Conservation (phyloP, 1,140 invertebrate genomes). For the Neomicropteryx cornuta region DNA sequence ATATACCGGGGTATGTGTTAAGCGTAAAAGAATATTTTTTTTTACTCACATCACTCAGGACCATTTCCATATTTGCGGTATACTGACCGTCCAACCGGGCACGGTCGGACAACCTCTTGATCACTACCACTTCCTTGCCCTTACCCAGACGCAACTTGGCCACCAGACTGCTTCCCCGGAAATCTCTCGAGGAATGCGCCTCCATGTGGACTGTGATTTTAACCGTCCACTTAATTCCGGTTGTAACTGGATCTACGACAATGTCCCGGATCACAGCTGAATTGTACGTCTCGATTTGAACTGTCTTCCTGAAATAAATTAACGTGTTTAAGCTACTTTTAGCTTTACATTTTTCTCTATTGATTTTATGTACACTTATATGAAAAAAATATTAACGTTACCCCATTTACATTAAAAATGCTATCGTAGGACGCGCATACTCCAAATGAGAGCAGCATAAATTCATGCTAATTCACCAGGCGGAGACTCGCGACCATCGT, state of each 20-base stretch:
- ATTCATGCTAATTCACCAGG: too few species aligned
- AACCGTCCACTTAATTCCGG: slow-evolving; percentile 30
- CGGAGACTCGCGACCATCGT: too few species aligned
- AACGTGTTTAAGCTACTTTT: too few species aligned
- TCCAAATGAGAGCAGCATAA: too few species aligned
- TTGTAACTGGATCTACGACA: slow-evolving; percentile 27
- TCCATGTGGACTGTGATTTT: slow-evolving; percentile 41
- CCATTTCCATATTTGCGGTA: slow-evolving; percentile 23
- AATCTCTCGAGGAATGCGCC: slow-evolving; percentile 20
- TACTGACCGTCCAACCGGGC: slow-evolving; percentile 19
- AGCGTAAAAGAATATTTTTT: too few species aligned
- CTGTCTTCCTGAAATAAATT: slow-evolving; percentile 40
- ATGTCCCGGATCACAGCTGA: slow-evolving; percentile 42
- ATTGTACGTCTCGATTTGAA: slow-evolving; percentile 42
- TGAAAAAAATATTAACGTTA: too few species aligned
- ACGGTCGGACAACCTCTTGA: slow-evolving; percentile 14
- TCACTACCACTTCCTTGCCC: slow-evolving; percentile 17
- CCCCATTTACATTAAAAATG: too few species aligned
- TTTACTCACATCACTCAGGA: slow-evolving; percentile 23
- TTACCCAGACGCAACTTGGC: slow-evolving; percentile 20
- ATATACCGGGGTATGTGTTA: too few species aligned
- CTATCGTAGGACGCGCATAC: too few species aligned
- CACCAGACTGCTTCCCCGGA: slow-evolving; percentile 18
- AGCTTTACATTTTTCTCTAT: too few species aligned
- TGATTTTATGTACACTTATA: too few species aligned